Base-by-base conservation (phyloP, 2,113 vertebrate genomes). In the Colinus virginianus region DNA sequence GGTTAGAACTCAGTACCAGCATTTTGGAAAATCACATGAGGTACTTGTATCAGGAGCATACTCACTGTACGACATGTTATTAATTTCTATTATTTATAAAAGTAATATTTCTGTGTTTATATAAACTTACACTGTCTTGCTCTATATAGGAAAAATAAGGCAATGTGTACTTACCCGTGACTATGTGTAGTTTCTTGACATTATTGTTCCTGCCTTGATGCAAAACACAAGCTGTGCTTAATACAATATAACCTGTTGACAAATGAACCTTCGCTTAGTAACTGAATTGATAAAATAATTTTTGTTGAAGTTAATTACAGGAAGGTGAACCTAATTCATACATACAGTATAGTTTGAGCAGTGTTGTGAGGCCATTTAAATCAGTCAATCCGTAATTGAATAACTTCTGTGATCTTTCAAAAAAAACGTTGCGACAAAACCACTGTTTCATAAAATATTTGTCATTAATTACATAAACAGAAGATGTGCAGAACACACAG, bases 341-440 rank as follows among this genome's bases (percentile, higher is more conserved):
- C 32, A 45, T 34, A 56, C 78, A 53, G 59, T 81, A 84, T 72
- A 66, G 58, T 77, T 91, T 74, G 95, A 86, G 86, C 28, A 72
- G 89, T 95, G 88, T 95, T 91, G 90, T 51, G 38, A 21, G 9
- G 13, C 85, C 83, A 95, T 95, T 95, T 82, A 96, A 48, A 64
- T 86, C 95, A 51, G 79, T 68, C 58, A 86, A 13, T 94, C 7
- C 36, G 46, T 72, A 75, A 95, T 71, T 82, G 69, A 94, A 88
- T 40, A 81, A 32, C 26, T 74, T 79, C 40, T 94, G 64, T 74
- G 90, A 62, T 87, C 46, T 86, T 69, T 87, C 45, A 80, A 3
- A 91, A 91, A 53, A 88, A 91, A 26, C 61, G 84, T 15, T 58
- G 49, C 34, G 92, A 62, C 40, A 42, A 91, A 95, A 70, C 45